Base-by-base conservation (phyloP, 2,797 vertebrate genomes). In the Hapalemur alaotrensis region DNA sequence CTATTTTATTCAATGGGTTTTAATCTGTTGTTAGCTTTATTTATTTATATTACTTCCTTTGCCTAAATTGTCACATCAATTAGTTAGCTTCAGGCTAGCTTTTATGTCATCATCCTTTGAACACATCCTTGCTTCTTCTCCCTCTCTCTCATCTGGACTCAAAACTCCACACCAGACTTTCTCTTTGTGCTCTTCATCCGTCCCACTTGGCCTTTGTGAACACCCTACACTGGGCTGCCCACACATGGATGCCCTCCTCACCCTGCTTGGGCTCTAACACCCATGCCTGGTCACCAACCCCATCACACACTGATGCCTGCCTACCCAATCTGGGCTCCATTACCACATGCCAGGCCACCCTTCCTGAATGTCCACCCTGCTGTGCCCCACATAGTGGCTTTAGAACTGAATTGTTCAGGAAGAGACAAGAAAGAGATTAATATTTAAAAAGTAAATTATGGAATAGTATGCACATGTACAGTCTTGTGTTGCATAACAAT, bases 1-100 rank as follows among this genome's bases (percentile, higher is more conserved):
- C 63, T 95, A 52, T 75, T 93, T 96, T 90, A 75, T 61, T 88
- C 59, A 78, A 14, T 78, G 35, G 28, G 38, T 78, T 92, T 95
- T 80, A 54, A 70, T 61, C 50, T 91, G 14, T 43, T 75, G 73
- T 10, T 82, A 54, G 20, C 63, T 67, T 18, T 63, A 17, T 57
- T 63, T 67, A 78, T 67, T 91, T 78, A 63, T 0, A 43, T 90
- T 41, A 67, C 28, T 92, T 48, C 50, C n/a, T n/a, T 81, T 35
- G 50, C 20, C 52, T 48, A 35, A 30, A 52, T 18, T 46, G 5
- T 72, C 59, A 65, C 63, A n/a, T 65, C 63, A 20, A n/a, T 18
- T n/a, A n/a, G 17, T 15, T 83, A n/a, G 15, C 15, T 83, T 67
- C 41, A 73, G 50, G 85, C 4, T 41, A 57, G 32, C 10, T 59